Evolutionary conservation across 2,888 invertebrate genomes (phyloP), one percentile per base, ranked within the genome.

Genomic region (Rotaria macrura): DNA sequence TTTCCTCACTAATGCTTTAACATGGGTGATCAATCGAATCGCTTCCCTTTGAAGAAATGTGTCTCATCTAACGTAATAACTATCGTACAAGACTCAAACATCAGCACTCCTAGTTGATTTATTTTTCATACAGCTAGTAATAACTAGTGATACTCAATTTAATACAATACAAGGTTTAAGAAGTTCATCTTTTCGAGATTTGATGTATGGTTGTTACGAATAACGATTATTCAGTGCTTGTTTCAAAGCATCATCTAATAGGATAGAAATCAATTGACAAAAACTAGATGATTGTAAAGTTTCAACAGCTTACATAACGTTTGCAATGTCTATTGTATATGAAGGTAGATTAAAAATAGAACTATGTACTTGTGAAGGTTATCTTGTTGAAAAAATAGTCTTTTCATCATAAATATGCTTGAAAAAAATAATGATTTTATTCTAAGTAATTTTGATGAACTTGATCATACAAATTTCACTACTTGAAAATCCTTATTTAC

Each of bases 1-100:
- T 79, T 34, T 79, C 79, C 79, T 40, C 85, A 85, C 47, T 65
- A 47, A 4, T 84, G 85, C 25, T 85, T 85, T 29, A 85, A 85
- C 72, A 65, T 72, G n/a, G 85, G 85, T 40, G 85, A 85, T 72
- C 38, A 79, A 49, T 12, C 23, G 3, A 65, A n/a, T 12, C 57
- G 25, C 29, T 85, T 54, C 57, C 25, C 47, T 57, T 17, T 85
- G 17, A 17, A 55, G n/a, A 47, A 52, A 3, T 85, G 47, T 2
- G 83, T 83, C 47, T 43, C 85, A 34, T 9, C 83, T 9, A 49
- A 57, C 57, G 40, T 85, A 25, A 55, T 29, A 25, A 34, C 43
- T 23, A 47, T 85, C 12, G 47, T 23, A 29, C 17, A 38, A 1
- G 47, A 83, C 4, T 85, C 85, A 25, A 85, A 85, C 29, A 38